Conservation (phyloP, 1,140 invertebrate species). For the Sipha flava region DNA sequence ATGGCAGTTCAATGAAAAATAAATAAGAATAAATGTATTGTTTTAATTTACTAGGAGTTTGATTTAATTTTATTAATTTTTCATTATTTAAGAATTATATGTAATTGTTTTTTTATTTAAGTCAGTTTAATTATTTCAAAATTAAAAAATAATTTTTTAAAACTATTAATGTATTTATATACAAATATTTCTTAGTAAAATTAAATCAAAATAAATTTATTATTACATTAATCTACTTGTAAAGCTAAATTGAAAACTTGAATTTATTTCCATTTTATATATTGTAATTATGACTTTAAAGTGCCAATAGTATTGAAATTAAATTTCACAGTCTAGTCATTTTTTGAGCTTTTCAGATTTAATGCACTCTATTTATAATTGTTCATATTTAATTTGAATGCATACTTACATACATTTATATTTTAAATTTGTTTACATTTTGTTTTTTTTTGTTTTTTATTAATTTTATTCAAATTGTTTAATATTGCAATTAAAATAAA, state of each 20-base stretch:
- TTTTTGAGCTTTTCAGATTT: not conserved
- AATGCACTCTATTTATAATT: not conserved
- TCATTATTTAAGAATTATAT: not conserved
- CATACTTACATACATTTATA: not conserved
- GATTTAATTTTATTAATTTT: not conserved
- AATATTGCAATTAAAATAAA: not conserved
- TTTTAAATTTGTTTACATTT: not conserved
- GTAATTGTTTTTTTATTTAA: not conserved
- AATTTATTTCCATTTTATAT: not conserved
- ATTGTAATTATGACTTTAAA: not conserved
- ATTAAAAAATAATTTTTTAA: not conserved
- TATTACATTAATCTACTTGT: not conserved
- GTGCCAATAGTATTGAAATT: conserved; percentile 4
- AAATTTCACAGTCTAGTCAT: not conserved
- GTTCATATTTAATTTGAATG: not conserved
- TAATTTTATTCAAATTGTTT: not conserved
- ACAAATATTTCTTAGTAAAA: not conserved
- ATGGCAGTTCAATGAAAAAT: not conserved
- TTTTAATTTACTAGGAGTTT: not conserved
- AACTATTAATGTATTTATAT: not conserved
- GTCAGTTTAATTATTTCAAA: not conserved
- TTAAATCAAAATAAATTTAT: not conserved
- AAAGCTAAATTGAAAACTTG: not conserved
- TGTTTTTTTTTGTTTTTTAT: not conserved
- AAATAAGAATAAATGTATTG: not conserved